Evolutionary conservation across 2,888 invertebrate species (phyloP), one percentile per base, ranked within the genome.

Genomic region (Laspeyria flexula): DNA sequence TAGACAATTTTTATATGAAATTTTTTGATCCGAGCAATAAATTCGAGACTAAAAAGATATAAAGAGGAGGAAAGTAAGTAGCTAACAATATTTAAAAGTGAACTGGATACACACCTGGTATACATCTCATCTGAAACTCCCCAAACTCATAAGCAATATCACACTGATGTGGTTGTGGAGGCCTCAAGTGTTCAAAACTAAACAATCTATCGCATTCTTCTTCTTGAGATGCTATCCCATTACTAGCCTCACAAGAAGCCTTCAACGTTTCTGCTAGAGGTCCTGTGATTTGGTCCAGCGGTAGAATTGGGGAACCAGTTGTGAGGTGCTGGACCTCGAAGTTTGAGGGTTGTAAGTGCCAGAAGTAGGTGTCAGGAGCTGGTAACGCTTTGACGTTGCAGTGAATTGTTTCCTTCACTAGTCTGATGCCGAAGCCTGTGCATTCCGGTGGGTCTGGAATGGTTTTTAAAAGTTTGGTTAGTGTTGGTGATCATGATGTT

Each of bases 121-220:
- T 80, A 69, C 91, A 92, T 54, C 88, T 81, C 81, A 92, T 89
- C 65, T 90, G 90, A 52, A 91, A 90, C 71, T 89, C 90, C 4
- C 80, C 83, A 60, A 83, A 83, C 58, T 92, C 91, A 47, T 79
- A 91, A 0, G 87, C 85, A 30, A 92, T 71, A 56, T 92, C 91
- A 46, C 91, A 92, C 47, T 88, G 87, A 47, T 82, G 83, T 0
- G 90, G 90, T 49, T 82, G 84, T 25, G 76, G 88, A 0, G 92
- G 92, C 55, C 92, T 81, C 43, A 92, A 58, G 37, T 83, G 81
- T 47, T 89, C 89, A 56, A 92, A 81, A 12, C 78, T 86, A 37
- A 92, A 81, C 5, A 66, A 67, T 30, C 73, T 81, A 43, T 85
- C 83, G 61, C 92, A 92, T 0, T 83, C 73, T 3, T 82, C 81